phyloP scores from a whole-genome alignment of 1,140 invertebrate genomes.

The Brachionus sp. region DNA sequence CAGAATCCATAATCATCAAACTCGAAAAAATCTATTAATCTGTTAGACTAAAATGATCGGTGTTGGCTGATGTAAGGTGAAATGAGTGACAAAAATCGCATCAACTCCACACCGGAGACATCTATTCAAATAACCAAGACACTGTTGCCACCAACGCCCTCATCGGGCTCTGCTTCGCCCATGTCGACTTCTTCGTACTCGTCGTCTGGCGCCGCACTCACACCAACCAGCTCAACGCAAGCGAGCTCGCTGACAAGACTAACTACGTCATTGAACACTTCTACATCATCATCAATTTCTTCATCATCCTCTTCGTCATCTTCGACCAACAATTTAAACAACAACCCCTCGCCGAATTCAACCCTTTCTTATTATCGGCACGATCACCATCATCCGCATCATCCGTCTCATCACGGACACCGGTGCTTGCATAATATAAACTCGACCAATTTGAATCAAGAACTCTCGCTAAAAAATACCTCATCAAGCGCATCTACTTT shows the following conservation, averaged over 20 bases:
- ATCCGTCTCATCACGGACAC: constrained; percentile 27
- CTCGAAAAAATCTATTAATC: not conserved
- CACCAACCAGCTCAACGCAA: not conserved
- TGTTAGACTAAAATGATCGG: not conserved
- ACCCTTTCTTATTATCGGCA: not conserved
- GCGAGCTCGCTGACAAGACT: not conserved
- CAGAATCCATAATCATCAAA: not conserved
- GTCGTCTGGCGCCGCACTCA: not conserved
- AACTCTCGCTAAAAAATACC: constrained; percentile 17
- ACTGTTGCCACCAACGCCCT: not conserved
- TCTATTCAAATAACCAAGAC: constrained; percentile 16
- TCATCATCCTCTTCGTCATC: constrained; percentile 24
- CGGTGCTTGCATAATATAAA: constrained; percentile 32
- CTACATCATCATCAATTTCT: constrained; percentile 16
- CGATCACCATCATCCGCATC: constrained; percentile 18
- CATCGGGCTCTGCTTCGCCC: not conserved
- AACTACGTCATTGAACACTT: constrained; percentile 26
- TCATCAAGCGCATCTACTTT: constrained; percentile 40
- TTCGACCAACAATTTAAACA: constrained; percentile 23
- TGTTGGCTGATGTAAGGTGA: not conserved
- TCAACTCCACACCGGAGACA: constrained; percentile 5
- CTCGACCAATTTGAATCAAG: constrained; percentile 19
- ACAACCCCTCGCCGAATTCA: constrained; percentile 7
- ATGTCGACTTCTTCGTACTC: constrained; percentile 25
- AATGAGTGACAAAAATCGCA: constrained; percentile 30